Percentiles rank a stretch among this genome's conserved stretches.
These are phyloP conservation scores for Hecatera dysodea DNA, from an alignment of 2,888 invertebrate genomes.

Conservation along the genomic window DNA sequence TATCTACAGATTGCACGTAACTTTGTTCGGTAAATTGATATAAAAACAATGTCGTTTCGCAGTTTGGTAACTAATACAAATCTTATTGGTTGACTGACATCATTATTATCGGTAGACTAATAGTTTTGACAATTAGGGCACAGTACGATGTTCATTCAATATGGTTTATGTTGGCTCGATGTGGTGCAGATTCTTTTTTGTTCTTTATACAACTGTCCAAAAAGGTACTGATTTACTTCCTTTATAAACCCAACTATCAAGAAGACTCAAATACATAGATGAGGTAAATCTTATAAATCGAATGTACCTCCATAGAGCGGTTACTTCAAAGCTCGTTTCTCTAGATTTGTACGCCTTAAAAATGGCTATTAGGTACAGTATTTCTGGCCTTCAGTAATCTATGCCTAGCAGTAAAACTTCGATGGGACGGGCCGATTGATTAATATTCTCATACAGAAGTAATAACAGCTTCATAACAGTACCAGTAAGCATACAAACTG, in stretches of 20 bases:
- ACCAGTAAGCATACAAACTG: conserved; percentile 19
- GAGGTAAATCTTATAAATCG: background rate
- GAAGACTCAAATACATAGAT: background rate
- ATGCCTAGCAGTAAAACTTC: background rate
- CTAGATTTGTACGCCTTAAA: background rate
- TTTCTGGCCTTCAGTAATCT: background rate
- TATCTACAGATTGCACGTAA: conserved; percentile 49
- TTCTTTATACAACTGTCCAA: background rate
- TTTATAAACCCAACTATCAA: background rate
- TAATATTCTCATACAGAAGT: conserved; percentile 12
- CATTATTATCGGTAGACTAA: conserved; percentile 45
- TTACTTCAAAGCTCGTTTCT: background rate
- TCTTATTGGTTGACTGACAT: conserved; percentile 24
- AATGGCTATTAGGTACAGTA: background rate
- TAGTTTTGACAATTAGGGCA: conserved; percentile 49
- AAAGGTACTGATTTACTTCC: background rate
- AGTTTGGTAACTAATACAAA: conserved; percentile 19
- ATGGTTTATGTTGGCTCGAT: background rate
- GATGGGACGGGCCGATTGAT: background rate
- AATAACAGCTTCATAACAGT: conserved; percentile 31
- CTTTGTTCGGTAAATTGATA: conserved; percentile 25
- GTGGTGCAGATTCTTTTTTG: conserved; percentile 16
- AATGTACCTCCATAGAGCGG: background rate
- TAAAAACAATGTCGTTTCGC: conserved; percentile 16
- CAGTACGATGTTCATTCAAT: conserved; percentile 6